Conservation (phyloP, 2,797 vertebrate genomes). For the Notoglanidium macrostoma region DNA sequence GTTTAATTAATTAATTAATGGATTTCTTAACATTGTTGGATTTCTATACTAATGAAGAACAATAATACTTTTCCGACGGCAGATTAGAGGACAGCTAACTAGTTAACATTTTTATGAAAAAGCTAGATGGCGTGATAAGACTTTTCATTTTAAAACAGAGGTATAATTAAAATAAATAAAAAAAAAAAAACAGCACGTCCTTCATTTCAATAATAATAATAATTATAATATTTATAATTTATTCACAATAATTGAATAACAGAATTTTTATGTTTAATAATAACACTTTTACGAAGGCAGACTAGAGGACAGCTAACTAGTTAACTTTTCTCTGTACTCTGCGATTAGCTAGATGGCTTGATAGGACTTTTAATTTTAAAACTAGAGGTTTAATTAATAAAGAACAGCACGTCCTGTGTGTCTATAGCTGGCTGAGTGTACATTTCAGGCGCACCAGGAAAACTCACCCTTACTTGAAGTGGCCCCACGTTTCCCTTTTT, state of each 20-base stretch:
- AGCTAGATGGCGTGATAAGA: too few species aligned
- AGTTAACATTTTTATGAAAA: too few species aligned
- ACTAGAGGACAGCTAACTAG: neutral
- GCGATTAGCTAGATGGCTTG: neutral
- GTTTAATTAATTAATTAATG: too few species aligned
- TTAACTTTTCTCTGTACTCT: neutral
- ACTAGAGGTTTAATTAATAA: neutral
- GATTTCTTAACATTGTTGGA: too few species aligned
- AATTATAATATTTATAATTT: neutral
- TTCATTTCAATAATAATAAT: neutral
- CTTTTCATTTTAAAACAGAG: too few species aligned
- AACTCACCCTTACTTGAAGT: constrained; percentile 75
- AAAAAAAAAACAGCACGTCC: too few species aligned
- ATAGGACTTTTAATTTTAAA: neutral
- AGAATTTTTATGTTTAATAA: neutral
- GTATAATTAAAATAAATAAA: too few species aligned
- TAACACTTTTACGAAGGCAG: neutral
- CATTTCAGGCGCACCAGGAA: neutral
- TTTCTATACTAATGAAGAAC: too few species aligned
- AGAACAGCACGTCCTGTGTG: too few species aligned
- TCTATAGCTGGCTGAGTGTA: neutral
- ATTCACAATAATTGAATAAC: neutral
- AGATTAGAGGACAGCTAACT: too few species aligned
- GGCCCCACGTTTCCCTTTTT: constrained; percentile 77
- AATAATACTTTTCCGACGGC: too few species aligned